phyloP scores from a whole-genome alignment of 2,113 vertebrate species.

The Dunckerocampus dactyliophorus region DNA sequence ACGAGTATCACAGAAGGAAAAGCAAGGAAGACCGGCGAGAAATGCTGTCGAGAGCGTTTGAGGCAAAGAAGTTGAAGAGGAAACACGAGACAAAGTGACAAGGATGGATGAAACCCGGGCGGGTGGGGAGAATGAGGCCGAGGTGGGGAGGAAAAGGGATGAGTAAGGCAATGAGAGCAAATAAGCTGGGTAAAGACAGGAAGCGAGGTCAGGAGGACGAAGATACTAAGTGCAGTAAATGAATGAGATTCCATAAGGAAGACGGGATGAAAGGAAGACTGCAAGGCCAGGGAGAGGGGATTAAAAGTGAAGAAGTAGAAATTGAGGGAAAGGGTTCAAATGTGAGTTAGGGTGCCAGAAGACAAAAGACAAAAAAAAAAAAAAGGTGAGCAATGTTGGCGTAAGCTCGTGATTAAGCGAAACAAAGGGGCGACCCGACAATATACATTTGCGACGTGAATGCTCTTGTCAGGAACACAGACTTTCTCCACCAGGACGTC shows the following conservation, averaged over 20 bases:
- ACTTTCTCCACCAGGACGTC: not conserved
- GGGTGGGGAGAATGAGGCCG: constrained; percentile 8
- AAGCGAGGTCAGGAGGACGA: not conserved
- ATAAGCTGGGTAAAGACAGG: not conserved
- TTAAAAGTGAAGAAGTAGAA: not conserved
- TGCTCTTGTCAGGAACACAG: not conserved
- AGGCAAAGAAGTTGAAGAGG: constrained; percentile 32
- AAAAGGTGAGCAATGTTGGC: constrained; percentile 1
- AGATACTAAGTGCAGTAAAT: not conserved
- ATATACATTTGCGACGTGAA: constrained; percentile 32
- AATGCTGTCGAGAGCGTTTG: constrained; percentile 27
- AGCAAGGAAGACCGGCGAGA: constrained; percentile 15
- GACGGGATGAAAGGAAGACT: not conserved
- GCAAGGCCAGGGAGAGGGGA: not conserved
- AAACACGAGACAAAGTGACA: constrained; percentile 46
- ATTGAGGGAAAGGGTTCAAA: constrained; percentile 4
- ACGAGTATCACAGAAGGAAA: constrained; percentile 26
- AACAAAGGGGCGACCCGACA: constrained; percentile 35
- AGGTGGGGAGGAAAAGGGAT: not conserved
- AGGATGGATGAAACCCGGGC: constrained; percentile 44
- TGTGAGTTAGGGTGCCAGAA: not conserved
- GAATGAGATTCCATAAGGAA: not conserved
- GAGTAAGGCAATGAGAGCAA: constrained; percentile 8
- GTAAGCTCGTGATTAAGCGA: constrained; percentile 35
- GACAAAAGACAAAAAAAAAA: not conserved